Evolutionary conservation across 2,888 invertebrate genomes (phyloP).

Genomic region (Drosophila yooni): DNA sequence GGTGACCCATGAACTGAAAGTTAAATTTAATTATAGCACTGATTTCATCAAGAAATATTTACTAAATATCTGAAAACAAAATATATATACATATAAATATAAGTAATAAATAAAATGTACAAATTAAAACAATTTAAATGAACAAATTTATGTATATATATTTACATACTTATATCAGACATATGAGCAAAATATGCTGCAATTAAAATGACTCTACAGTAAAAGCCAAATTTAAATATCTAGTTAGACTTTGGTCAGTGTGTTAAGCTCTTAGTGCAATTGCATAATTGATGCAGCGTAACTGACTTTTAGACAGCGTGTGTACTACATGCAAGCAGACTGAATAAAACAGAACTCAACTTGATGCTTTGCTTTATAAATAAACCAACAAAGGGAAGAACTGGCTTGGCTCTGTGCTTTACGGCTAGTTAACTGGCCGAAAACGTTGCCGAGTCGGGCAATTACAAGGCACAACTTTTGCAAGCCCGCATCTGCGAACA

Average conservation of each 20-base stretch:
- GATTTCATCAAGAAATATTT: too few species aligned
- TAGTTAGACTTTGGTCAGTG: neutral
- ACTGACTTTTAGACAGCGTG: conserved; percentile 34
- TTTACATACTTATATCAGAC: neutral
- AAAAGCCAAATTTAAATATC: conserved; percentile 10
- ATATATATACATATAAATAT: too few species aligned
- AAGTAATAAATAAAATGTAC: neutral
- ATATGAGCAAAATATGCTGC: neutral
- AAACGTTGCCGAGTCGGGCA: conserved; percentile 40
- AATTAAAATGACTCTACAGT: neutral
- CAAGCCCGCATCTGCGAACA: conserved; percentile 41
- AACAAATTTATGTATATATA: neutral
- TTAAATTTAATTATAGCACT: neutral
- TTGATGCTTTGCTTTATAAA: conserved; percentile 43
- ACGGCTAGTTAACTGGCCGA: conserved; percentile 31
- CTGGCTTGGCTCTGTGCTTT: conserved; percentile 12
- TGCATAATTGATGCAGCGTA: conserved; percentile 18
- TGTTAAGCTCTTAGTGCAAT: neutral
- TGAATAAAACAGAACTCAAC: conserved; percentile 4
- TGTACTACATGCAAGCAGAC: conserved; percentile 11
- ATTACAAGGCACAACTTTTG: conserved; percentile 55
- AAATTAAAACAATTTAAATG: neutral
- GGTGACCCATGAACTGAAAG: neutral
- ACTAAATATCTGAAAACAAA: neutral
- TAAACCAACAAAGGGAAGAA: conserved; percentile 29